These are phyloP conservation scores for Trochalopteron elliotii DNA, from an alignment of 2,113 vertebrate genomes.

Conservation along the genomic window DNA sequence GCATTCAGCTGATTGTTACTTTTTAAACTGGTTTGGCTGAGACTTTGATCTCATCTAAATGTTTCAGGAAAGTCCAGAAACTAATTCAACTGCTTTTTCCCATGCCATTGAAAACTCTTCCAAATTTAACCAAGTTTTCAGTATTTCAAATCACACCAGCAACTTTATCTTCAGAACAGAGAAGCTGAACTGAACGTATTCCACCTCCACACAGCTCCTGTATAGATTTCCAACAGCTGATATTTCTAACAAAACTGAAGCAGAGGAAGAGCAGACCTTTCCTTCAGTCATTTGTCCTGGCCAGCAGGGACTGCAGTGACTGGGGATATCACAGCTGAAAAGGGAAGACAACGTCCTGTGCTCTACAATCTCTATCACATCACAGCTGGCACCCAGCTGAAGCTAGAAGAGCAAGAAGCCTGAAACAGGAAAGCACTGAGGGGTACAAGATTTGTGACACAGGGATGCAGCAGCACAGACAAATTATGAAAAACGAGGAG, in stretches of 20 bases:
- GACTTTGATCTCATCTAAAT: background rate
- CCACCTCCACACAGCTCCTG: background rate
- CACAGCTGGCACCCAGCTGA: background rate
- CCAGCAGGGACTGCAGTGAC: background rate
- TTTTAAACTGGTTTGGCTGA: background rate
- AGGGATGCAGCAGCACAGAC: background rate
- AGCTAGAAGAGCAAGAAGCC: background rate
- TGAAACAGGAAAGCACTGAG: background rate
- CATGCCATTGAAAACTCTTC: background rate
- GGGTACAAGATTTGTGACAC: background rate
- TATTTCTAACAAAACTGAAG: background rate
- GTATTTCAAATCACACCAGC: background rate
- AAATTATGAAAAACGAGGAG: background rate
- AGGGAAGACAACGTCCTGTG: background rate
- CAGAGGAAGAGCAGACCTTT: background rate
- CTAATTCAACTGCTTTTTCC: background rate
- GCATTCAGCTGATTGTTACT: background rate
- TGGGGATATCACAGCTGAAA: background rate
- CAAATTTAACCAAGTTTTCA: background rate
- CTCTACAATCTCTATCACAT: background rate
- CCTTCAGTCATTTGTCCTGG: background rate
- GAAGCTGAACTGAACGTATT: background rate
- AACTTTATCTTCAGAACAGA: background rate
- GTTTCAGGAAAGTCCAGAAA: background rate
- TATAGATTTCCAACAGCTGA: background rate